Percentiles rank a stretch among this genome's conserved stretches.
These are phyloP conservation scores for Lithobates pipiens DNA, from an alignment of 2,797 vertebrate genomes.

Conservation along the genomic window DNA sequence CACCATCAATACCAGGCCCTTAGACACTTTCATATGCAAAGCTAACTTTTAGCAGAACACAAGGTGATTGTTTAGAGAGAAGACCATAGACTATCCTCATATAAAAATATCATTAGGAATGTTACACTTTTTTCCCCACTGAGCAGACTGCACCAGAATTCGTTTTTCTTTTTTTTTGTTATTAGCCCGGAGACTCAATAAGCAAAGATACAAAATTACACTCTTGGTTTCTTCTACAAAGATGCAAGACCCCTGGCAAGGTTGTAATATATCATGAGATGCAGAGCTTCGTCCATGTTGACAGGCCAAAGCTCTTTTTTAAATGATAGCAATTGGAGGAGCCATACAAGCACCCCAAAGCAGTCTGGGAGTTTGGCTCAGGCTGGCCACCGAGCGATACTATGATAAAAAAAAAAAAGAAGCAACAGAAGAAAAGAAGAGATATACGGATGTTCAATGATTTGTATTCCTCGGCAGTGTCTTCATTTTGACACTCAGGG, in stretches of 20 bases:
- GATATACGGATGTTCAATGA: slow-evolving; percentile 1
- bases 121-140: background rate
- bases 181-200: slow-evolving; percentile 27
- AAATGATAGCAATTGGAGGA: slow-evolving; percentile 20
- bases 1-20: too few relatives aligned
- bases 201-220: slow-evolving; percentile 30
- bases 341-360: slow-evolving; percentile 7
- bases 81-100: background rate
- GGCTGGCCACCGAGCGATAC: slow-evolving; percentile 1
- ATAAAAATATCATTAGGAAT: background rate
- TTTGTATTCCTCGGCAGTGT: slow-evolving; percentile 41
- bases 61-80: background rate
- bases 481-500: slow-evolving; percentile 12
- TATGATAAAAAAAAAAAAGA: background rate
- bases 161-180: background rate
- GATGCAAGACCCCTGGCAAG: slow-evolving; percentile 26
- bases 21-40: too few relatives aligned
- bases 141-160: background rate
- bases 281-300: slow-evolving; percentile 14
- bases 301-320: slow-evolving; percentile 7
- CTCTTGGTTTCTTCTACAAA: slow-evolving; percentile 3
- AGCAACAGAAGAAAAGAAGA: background rate
- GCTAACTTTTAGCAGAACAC: background rate
- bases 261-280: slow-evolving; percentile 33
- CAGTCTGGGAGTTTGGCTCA: background rate